Evolutionary conservation across 2,113 vertebrate genomes (phyloP).

Genomic region (Poicephalus meyeri): DNA sequence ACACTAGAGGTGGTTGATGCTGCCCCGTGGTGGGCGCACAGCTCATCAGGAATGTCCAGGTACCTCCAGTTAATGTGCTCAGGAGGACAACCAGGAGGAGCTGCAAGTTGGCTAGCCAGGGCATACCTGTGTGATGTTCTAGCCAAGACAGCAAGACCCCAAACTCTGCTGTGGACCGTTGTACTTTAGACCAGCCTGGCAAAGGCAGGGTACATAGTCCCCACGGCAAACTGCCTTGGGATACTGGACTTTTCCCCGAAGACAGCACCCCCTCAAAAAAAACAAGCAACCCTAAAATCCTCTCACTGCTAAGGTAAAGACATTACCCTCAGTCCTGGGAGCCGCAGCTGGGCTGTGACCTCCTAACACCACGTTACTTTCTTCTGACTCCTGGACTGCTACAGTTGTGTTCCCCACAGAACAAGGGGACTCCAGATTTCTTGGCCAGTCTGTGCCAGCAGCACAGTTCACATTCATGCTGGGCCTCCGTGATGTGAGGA

Average conservation of each 20-base stretch:
- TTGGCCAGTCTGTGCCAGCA: conserved; percentile 49
- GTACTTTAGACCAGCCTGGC: background rate
- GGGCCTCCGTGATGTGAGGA: conserved; percentile 15
- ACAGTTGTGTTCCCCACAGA: conserved; percentile 30
- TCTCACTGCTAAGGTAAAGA: background rate
- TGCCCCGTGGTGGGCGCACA: background rate
- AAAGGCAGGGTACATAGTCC: background rate
- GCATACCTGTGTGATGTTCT: background rate
- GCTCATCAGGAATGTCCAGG: background rate
- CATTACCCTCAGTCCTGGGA: conserved; percentile 69
- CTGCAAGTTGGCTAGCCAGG: background rate
- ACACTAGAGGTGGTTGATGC: background rate
- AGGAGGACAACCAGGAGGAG: background rate
- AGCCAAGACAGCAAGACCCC: background rate
- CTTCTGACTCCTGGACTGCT: conserved; percentile 50
- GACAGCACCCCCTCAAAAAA: background rate
- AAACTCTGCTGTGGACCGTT: background rate
- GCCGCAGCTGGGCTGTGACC: conserved; percentile 30
- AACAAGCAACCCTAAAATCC: background rate
- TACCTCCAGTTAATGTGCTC: background rate
- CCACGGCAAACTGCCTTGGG: background rate
- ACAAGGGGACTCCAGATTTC: conserved; percentile 46
- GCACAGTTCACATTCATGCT: conserved; percentile 69
- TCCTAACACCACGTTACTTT: conserved; percentile 16
- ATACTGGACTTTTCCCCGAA: background rate